These are phyloP conservation scores for Apostichopus leukothele DNA, from an alignment of 53 echinoderm and acorn worm genomes.

Conservation along the genomic window DNA sequence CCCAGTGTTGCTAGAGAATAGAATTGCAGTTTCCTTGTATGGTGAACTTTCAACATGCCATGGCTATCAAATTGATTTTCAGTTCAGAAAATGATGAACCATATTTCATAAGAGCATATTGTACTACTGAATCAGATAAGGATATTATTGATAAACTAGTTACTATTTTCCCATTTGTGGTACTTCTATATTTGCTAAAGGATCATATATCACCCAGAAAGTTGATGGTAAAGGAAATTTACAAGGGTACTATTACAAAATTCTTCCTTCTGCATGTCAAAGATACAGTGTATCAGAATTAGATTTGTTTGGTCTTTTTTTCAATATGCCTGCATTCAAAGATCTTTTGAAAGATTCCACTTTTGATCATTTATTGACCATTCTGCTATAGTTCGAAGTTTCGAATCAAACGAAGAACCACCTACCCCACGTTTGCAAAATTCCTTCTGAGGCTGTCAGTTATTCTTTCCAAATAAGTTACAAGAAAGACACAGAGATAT, in stretches of 20 bases:
- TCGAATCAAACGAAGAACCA: slow-evolving; percentile 54
- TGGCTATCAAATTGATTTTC: slow-evolving; percentile 48
- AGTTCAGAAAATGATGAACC: slow-evolving; percentile 51
- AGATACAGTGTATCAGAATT: slow-evolving; percentile 42
- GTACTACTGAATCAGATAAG: slow-evolving; percentile 43
- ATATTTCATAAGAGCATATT: slow-evolving; percentile 3
- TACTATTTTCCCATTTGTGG: slow-evolving; percentile 41
- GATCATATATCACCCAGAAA: slow-evolving; percentile 47
- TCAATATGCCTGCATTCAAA: slow-evolving; percentile 22
- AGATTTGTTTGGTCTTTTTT: slow-evolving; percentile 43
- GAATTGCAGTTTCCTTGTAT: slow-evolving; percentile 50
- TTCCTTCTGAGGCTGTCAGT: slow-evolving; percentile 42
- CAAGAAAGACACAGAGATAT: slow-evolving; percentile 57
- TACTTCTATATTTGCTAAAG: slow-evolving; percentile 35
- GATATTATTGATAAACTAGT: slow-evolving; percentile 47
- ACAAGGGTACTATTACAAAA: slow-evolving; percentile 49
- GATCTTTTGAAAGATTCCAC: slow-evolving; percentile 13
- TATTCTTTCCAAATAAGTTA: slow-evolving; percentile 54
- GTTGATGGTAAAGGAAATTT: slow-evolving; percentile 32
- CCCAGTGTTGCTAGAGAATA: slow-evolving; percentile 27
- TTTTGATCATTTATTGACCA: slow-evolving; percentile 50
- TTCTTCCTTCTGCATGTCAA: slow-evolving; percentile 42
- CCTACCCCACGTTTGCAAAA: slow-evolving; percentile 42
- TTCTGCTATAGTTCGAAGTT: slow-evolving; percentile 36
- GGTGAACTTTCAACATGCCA: slow-evolving; percentile 53